Base-by-base conservation (phyloP, 2,888 invertebrate genomes). In the Rhingia campestris region DNA sequence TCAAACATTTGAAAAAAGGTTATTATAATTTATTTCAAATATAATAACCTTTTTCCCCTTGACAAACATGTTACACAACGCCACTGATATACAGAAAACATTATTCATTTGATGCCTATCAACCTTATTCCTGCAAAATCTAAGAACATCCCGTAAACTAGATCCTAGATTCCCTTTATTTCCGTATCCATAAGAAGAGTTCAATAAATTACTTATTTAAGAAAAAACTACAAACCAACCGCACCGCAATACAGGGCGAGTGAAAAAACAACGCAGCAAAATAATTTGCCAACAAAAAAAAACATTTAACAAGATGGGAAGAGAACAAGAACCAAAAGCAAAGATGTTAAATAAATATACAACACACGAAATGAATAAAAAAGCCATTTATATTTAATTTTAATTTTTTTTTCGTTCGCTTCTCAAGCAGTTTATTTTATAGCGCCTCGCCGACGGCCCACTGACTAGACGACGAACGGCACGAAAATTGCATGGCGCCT, bases 401-500 rank as follows among this genome's bases (percentile, higher is more conserved):
- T 72, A 70, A 53, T 35, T 66, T 76, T 7, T 59, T 61, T 67
- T 59, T 32, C n/a, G 22, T 56, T 63, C 51, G 70, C 64, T 59
- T 75, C 76, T 67, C 56, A 45, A 67, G 61, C 77, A 77, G 77
- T 82, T 82, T 82, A 80, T 84, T 79, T 74, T 84, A 84, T 84
- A 84, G 79, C 82, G 79, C 82, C 79, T 74, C 73, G 79, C 79
- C 79, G 82, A 80, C 82, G 79, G 79, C 74, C 79, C 82, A 79
- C 79, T 80, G 82, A 84, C 82, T 84, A 84, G 82, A 80, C 82
- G 77, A 76, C 76, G 69, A 49, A 72, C 81, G 66, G 82, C 79
- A 74, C 82, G 74, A 74, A 84, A 84, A 84, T 80, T 84, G 82
- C 82, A 84, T 84, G 82, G 82, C 82, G 82, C 82, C 82, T 84